phyloP scores from a whole-genome alignment of 2,888 invertebrate genomes.

The Geophilus truncorum region DNA sequence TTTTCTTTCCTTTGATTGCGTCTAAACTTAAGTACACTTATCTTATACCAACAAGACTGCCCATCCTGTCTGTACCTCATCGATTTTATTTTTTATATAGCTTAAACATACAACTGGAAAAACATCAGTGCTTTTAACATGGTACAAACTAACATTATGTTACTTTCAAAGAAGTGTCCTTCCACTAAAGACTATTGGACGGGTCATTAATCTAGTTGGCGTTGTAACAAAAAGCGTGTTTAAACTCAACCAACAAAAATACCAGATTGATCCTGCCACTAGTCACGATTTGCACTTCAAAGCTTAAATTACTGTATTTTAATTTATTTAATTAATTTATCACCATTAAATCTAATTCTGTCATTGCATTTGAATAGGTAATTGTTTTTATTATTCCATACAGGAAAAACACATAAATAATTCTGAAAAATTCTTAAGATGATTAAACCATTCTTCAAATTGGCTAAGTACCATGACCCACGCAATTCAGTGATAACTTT shows the following conservation, averaged over 20 bases:
- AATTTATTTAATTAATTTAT: too few species aligned
- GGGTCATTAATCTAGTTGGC: neutral
- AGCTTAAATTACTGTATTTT: too few species aligned
- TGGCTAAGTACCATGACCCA: neutral
- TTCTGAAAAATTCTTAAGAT: neutral
- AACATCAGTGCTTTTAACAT: neutral
- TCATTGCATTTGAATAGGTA: neutral
- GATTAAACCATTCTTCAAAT: conserved; percentile 18
- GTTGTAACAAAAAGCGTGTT: too few species aligned
- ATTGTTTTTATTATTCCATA: neutral
- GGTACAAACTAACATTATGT: neutral
- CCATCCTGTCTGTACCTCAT: neutral
- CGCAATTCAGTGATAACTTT: neutral
- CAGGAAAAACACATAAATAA: neutral
- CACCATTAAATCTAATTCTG: too few species aligned
- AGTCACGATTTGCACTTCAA: too few species aligned
- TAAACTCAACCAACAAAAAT: neutral
- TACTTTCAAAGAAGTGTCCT: too few species aligned
- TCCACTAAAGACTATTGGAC: neutral
- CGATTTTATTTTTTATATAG: too few species aligned
- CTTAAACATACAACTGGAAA: too few species aligned
- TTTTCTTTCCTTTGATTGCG: neutral
- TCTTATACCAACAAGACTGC: neutral
- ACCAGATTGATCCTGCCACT: too few species aligned
- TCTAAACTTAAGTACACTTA: neutral